Evolutionary conservation across 2,888 invertebrate genomes (phyloP).

Genomic region (Drosophila nr. perissopoda): DNA sequence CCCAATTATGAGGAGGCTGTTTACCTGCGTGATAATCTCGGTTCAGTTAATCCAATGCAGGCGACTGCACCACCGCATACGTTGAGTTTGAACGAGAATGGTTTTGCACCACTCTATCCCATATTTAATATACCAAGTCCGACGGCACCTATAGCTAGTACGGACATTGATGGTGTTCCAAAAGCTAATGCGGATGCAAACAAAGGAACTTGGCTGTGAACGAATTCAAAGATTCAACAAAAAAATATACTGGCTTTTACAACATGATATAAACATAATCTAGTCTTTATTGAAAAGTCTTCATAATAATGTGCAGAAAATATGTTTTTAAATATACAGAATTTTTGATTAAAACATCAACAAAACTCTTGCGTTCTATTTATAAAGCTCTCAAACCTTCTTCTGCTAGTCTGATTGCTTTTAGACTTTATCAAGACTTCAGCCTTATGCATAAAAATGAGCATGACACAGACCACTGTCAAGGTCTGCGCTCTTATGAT

Average conservation of each 20-base stretch:
- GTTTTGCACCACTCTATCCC: slow-evolving; percentile 78
- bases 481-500: slow-evolving; percentile 55
- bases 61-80: slow-evolving; percentile 54
- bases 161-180: slow-evolving; percentile 20
- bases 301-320: background rate
- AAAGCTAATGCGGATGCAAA: slow-evolving; percentile 38
- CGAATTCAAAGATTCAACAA: background rate
- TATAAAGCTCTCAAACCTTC: background rate
- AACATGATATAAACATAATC: background rate
- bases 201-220: slow-evolving; percentile 69
- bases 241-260: background rate
- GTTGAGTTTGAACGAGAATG: slow-evolving; percentile 48
- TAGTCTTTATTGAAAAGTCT: background rate
- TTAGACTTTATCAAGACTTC: slow-evolving; percentile 26
- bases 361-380: background rate
- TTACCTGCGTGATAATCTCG: slow-evolving; percentile 62
- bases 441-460: slow-evolving; percentile 23
- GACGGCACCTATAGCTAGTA: slow-evolving; percentile 39
- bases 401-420: background rate
- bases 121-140: slow-evolving; percentile 74
- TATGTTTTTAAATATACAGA: background rate
- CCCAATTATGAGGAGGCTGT: slow-evolving; percentile 83
- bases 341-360: background rate
- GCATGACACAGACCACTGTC: slow-evolving; percentile 41
- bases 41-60: slow-evolving; percentile 2